Percentiles rank a stretch among this genome's conserved stretches.
Evolutionary conservation across 2,888 invertebrate species (phyloP).

Genomic region (Nomada fabriciana): DNA sequence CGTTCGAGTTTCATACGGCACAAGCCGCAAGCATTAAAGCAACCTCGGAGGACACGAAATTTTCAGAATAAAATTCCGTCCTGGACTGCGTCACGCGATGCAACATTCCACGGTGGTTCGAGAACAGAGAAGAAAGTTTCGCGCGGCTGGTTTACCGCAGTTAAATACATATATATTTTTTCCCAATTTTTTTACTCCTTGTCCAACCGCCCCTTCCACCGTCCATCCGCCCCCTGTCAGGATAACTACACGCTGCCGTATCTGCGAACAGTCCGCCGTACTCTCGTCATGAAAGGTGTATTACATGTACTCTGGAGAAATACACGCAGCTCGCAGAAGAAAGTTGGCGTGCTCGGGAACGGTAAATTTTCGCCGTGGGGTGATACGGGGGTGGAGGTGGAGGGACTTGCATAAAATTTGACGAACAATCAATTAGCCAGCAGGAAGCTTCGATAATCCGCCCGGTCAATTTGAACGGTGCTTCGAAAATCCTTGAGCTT

Average conservation of each 20-base stretch:
- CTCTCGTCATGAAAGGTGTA: slow-evolving; percentile 42
- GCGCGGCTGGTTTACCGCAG: slow-evolving; percentile 69
- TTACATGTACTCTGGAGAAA: slow-evolving; percentile 32
- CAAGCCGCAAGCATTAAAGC: slow-evolving; percentile 65
- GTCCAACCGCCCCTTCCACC: background rate
- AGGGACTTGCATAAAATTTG: slow-evolving; percentile 76
- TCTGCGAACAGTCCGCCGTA: slow-evolving; percentile 34
- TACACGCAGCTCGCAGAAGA: slow-evolving; percentile 42
- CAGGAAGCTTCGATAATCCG: slow-evolving; percentile 77
- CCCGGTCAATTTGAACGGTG: slow-evolving; percentile 69
- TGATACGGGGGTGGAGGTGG: background rate
- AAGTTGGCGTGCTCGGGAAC: slow-evolving; percentile 71
- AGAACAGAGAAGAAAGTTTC: slow-evolving; percentile 69
- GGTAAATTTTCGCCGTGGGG: slow-evolving; percentile 65
- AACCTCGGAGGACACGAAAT: slow-evolving; percentile 64
- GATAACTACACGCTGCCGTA: slow-evolving; percentile 45
- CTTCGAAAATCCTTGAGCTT: slow-evolving; percentile 67
- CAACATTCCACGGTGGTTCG: slow-evolving; percentile 67
- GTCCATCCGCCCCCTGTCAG: background rate
- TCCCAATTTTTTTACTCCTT: slow-evolving; percentile 25
- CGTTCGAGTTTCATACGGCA: slow-evolving; percentile 62
- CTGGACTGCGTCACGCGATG: slow-evolving; percentile 70
- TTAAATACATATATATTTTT: slow-evolving; percentile 55
- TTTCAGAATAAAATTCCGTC: slow-evolving; percentile 68
- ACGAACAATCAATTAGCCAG: slow-evolving; percentile 81